Evolutionary conservation across 2,888 invertebrate species (phyloP).

Genomic region (Helicoverpa assulta): DNA sequence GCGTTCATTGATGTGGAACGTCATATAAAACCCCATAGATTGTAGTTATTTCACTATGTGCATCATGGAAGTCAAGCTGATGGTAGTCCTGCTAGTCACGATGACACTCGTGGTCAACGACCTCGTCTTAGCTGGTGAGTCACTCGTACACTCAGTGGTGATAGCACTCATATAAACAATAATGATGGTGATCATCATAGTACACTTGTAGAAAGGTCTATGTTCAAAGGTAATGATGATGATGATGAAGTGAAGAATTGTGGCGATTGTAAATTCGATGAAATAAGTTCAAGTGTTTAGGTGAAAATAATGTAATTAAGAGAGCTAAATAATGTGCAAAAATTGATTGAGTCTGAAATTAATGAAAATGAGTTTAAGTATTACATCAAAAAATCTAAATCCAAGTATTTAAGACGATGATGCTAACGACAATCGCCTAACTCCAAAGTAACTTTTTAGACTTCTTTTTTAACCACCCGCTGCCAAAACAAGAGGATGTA

Average conservation of each 20-base stretch:
- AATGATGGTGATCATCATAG: not conserved
- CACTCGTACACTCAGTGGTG: not conserved
- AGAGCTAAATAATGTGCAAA: no score
- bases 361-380: no score
- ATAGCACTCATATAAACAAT: not conserved
- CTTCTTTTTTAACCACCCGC: slow-evolving; percentile 71
- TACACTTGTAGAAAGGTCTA: not conserved
- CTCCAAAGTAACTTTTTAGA: slow-evolving; percentile 67
- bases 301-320: no score
- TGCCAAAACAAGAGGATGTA: slow-evolving; percentile 63
- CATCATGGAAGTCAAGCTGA: slow-evolving; percentile 72
- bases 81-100: slow-evolving; percentile 63
- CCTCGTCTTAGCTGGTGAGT: slow-evolving; percentile 76
- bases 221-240: not conserved
- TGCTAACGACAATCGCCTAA: slow-evolving; percentile 17
- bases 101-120: slow-evolving; percentile 59
- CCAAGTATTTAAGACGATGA: no score
- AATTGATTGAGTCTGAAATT: no score
- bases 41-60: slow-evolving; percentile 24
- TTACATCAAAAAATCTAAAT: no score
- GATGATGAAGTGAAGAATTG: not conserved
- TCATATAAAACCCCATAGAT: slow-evolving; percentile 72
- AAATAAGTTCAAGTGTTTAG: not conserved
- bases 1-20: slow-evolving; percentile 68
- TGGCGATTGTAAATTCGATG: no score